These are phyloP conservation scores for Lucifuga dentata DNA, from an alignment of 2,113 vertebrate genomes.

Conservation along the genomic window DNA sequence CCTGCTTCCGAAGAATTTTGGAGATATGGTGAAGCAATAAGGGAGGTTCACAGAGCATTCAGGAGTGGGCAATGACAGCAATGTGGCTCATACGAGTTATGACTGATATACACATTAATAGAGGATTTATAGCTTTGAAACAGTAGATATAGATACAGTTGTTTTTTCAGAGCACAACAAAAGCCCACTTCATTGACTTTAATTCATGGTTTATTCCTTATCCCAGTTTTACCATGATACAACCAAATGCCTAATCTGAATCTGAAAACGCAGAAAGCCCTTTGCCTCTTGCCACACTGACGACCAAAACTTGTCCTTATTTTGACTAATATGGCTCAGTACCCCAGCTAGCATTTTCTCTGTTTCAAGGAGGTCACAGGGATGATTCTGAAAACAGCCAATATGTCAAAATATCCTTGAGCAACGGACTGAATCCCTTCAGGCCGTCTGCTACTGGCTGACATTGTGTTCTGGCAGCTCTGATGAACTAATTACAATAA, in stretches of 20 bases:
- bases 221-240: too few species aligned
- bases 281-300: neutral
- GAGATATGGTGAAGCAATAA: neutral
- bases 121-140: too few species aligned
- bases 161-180: too few species aligned
- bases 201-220: too few species aligned
- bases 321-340: neutral
- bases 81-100: neutral
- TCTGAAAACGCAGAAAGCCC: too few species aligned
- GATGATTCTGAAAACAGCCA: neutral
- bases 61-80: neutral
- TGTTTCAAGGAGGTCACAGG: neutral
- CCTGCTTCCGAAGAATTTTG: constrained; percentile 11
- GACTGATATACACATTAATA: neutral
- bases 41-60: neutral
- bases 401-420: neutral
- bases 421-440: neutral
- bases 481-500: neutral
- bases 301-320: neutral
- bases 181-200: too few species aligned
- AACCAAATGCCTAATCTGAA: too few species aligned
- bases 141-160: too few species aligned
- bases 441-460: neutral
- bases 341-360: too few species aligned
- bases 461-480: neutral